Evolutionary conservation across 35 echinoderm and acorn worm species (phyloP).

Genomic region (Nesometra sesokonis): DNA sequence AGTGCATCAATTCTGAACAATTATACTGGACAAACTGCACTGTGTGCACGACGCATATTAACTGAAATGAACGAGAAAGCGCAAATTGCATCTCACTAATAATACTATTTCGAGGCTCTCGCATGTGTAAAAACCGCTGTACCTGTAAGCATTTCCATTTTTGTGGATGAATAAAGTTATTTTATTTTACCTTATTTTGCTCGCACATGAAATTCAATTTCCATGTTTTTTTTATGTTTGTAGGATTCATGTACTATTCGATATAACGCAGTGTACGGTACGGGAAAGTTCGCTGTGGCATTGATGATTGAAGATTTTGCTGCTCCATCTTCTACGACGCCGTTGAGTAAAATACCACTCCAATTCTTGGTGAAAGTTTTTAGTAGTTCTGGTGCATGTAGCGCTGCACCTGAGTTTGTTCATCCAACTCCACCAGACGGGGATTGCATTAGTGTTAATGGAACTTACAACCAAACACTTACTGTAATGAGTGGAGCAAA

Average conservation of each 20-base stretch:
- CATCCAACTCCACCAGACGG: neutral
- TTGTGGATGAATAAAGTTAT: too few relatives aligned
- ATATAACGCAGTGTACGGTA: neutral
- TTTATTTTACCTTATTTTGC: too few relatives aligned
- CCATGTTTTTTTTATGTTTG: neutral
- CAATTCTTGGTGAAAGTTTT: neutral
- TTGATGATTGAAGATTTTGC: conserved; percentile 7
- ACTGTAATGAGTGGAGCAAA: neutral
- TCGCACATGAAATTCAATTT: too few relatives aligned
- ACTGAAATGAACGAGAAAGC: too few relatives aligned
- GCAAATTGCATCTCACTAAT: too few relatives aligned
- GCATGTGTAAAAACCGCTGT: too few relatives aligned
- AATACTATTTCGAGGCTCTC: too few relatives aligned
- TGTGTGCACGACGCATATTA: too few relatives aligned
- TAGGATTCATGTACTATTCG: neutral
- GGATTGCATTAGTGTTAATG: neutral
- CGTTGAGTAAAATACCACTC: neutral
- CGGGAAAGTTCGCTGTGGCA: conserved; percentile 1
- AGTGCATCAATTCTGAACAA: too few relatives aligned
- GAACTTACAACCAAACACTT: neutral
- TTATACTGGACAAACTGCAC: too few relatives aligned
- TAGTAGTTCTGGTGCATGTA: neutral
- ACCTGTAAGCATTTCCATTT: too few relatives aligned
- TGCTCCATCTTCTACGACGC: neutral
- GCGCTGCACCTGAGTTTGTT: neutral